Evolutionary conservation across 2,113 vertebrate species (phyloP).

Genomic region (Melanostigma gelatinosum): DNA sequence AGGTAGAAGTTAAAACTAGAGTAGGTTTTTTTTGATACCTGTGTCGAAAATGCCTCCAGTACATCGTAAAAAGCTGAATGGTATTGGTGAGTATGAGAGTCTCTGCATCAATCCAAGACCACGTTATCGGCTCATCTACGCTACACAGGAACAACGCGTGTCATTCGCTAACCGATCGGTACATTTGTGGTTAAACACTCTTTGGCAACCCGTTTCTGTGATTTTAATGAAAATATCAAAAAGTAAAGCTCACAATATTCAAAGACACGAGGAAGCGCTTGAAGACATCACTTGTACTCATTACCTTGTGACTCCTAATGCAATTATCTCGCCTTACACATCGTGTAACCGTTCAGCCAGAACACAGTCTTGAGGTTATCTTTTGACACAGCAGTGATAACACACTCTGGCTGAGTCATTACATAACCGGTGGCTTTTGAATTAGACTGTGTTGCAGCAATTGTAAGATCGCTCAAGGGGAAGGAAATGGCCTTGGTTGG

Average conservation of each 20-base stretch:
- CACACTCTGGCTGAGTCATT: neutral
- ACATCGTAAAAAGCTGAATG: too few relatives aligned
- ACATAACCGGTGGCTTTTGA: too few relatives aligned
- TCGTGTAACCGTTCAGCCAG: constrained; percentile 40
- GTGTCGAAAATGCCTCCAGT: too few relatives aligned
- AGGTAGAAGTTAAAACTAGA: neutral
- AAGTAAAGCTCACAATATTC: neutral
- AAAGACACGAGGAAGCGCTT: neutral
- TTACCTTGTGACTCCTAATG: constrained; percentile 10
- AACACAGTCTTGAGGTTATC: constrained; percentile 42
- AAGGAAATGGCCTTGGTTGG: constrained; percentile 22
- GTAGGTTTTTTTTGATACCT: neutral
- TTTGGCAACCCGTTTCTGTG: too few relatives aligned
- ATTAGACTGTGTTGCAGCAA: constrained; percentile 25
- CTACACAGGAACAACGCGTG: too few relatives aligned
- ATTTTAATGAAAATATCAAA: neutral
- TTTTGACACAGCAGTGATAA: constrained; percentile 48
- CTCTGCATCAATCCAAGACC: too few relatives aligned
- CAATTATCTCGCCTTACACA: neutral
- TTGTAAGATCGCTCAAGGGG: constrained; percentile 29
- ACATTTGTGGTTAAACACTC: too few relatives aligned
- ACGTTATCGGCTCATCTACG: too few relatives aligned
- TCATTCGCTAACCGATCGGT: too few relatives aligned
- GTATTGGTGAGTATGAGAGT: too few relatives aligned
- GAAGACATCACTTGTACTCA: neutral